Conservation (phyloP, 2,888 invertebrate genomes). For the Proisotoma minuta region DNA sequence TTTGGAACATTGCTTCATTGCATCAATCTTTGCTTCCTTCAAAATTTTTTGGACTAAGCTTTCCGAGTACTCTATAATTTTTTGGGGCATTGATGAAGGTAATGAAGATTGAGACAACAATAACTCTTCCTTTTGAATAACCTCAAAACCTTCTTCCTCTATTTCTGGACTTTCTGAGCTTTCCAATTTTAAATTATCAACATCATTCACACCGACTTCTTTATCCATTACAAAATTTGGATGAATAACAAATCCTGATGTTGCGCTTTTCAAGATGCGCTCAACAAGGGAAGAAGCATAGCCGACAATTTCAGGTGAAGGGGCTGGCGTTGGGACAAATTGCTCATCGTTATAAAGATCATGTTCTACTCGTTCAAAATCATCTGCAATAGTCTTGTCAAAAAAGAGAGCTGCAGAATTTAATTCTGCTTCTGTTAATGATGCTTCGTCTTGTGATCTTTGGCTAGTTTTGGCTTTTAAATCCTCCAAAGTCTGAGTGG, state of each 20-base stretch:
- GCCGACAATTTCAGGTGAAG: background rate
- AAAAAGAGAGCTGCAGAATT: slow-evolving; percentile 20
- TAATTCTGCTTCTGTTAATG: background rate
- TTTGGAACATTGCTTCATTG: too few relatives aligned
- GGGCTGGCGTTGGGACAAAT: too few relatives aligned
- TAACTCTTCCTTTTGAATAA: too few relatives aligned
- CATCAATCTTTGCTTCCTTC: background rate
- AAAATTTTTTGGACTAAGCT: background rate
- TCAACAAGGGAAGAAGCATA: background rate
- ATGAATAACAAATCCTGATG: too few relatives aligned
- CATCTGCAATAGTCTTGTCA: slow-evolving; percentile 33
- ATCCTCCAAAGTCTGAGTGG: slow-evolving; percentile 16
- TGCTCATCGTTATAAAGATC: background rate
- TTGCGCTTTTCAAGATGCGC: background rate
- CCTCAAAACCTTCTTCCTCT: too few relatives aligned
- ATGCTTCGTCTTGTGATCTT: background rate
- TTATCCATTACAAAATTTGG: too few relatives aligned
- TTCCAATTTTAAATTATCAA: too few relatives aligned
- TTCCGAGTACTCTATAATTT: background rate
- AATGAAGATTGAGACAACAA: too few relatives aligned
- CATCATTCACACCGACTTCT: too few relatives aligned
- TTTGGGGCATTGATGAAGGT: background rate
- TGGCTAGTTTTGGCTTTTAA: background rate
- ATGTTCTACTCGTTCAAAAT: slow-evolving; percentile 11
- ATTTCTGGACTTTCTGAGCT: too few relatives aligned